Percentiles rank a stretch among this genome's conserved stretches.
phyloP scores from a whole-genome alignment of 2,113 vertebrate species.

The Serinus canaria region DNA sequence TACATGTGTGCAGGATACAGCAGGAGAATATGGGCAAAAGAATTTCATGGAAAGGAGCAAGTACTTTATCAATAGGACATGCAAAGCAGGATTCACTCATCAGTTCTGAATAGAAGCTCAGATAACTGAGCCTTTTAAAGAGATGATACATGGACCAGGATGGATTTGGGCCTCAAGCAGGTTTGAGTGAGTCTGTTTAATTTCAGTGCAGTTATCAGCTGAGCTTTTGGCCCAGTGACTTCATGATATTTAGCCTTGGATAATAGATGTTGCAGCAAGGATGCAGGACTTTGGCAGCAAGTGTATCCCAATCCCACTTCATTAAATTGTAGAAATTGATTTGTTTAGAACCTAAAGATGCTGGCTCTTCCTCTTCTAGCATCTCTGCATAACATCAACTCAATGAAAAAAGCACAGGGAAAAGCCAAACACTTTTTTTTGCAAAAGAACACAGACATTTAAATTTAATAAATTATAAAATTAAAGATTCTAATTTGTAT shows the following conservation, averaged over 20 bases:
- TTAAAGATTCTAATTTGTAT: conserved; percentile 85
- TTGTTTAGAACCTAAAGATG: not conserved
- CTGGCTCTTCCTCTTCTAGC: not conserved
- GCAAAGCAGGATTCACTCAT: not conserved
- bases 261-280: not conserved
- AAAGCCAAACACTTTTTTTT: conserved; percentile 68
- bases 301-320: not conserved
- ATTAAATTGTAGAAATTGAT: not conserved
- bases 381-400: not conserved
- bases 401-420: conserved; percentile 25
- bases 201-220: not conserved
- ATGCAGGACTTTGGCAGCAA: not conserved
- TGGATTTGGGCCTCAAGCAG: not conserved
- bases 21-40: not conserved
- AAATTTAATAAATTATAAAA: conserved; percentile 96
- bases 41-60: not conserved
- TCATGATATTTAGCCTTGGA: not conserved
- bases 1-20: rapidly evolving
- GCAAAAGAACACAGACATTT: conserved; percentile 84
- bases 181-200: not conserved
- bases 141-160: not conserved
- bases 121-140: not conserved
- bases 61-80: not conserved
- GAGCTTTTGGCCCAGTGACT: not conserved
- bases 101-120: not conserved